Evolutionary conservation across 2,888 invertebrate genomes (phyloP), one percentile per base, ranked within the genome.

Genomic region (Cataglyphis altisquamis): DNA sequence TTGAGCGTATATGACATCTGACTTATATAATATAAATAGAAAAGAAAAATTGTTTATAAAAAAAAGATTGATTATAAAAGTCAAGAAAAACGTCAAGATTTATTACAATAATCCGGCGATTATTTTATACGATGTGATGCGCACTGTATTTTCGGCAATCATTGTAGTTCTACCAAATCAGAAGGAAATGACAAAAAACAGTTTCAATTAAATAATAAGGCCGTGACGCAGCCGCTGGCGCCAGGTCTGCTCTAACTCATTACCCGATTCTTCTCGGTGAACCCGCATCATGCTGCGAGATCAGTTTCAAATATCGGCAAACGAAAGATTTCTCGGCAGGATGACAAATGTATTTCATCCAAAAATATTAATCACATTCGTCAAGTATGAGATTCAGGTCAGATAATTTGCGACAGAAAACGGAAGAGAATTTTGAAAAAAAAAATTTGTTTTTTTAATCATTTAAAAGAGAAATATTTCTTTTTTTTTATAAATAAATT

Each of bases 221-320:
- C 92, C 93, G 91, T 91, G 92, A 93, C 93, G 92, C 93, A 92
- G 92, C 87, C 88, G 86, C 87, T 91, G 94, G 94, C 94, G 94
- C 94, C 94, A 45, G 32, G 90, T 86, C 89, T 90, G 88, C 90
- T 92, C 90, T 88, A 92, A 93, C 93, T 94, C 93, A 94, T 94
- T 94, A 94, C 91, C 88, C 92, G 93, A 94, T 93, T 94, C 93
- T 92, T 91, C 89, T 88, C 92, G 92, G 90, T 91, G 84, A 87
- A 89, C 87, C 91, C 84, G 83, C 85, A 84, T 87, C 89, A 86
- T 77, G 72, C 81, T 89, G 74, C 32, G 64, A 78, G 73, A 63
- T 60, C 83, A 66, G 68, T 83, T 81, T 85, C 81, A 70, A 82
- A 87, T 81, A 84, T 83, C 66, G 62, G 36, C 73, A 72, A 80